Evolutionary conservation across 2,113 vertebrate genomes (phyloP).

Genomic region (Lota lota): DNA sequence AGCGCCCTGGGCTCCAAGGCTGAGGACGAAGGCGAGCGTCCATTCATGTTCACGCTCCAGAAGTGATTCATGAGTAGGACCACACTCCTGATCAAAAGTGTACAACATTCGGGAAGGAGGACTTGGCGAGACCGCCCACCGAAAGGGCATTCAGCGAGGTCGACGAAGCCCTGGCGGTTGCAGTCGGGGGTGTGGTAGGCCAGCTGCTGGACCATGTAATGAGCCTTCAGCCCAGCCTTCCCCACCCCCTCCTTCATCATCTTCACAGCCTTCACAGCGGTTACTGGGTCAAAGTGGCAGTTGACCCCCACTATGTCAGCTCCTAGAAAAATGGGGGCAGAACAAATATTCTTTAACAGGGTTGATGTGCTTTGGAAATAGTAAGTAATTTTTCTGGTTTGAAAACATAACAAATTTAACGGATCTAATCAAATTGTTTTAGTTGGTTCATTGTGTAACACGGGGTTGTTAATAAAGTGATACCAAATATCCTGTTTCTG

Average conservation of each 20-base stretch:
- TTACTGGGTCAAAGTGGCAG: conserved; percentile 94
- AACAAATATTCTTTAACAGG: background rate
- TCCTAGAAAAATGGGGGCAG: conserved; percentile 63
- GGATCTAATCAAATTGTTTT: no score
- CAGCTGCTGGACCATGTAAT: conserved; percentile 91
- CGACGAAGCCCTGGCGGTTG: conserved; percentile 92
- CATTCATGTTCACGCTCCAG: no score
- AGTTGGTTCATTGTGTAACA: no score
- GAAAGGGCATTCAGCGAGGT: conserved; percentile 96
- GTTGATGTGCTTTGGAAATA: no score
- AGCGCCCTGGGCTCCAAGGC: conserved; percentile 89
- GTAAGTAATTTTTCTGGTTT: no score
- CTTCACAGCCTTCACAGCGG: conserved; percentile 80
- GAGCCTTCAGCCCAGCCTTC: conserved; percentile 85
- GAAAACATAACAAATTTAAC: background rate
- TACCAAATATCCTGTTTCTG: no score
- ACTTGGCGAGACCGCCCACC: conserved; percentile 68
- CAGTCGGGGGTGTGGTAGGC: conserved; percentile 95
- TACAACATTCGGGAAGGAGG: no score
- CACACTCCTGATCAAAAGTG: no score
- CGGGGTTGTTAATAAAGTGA: no score
- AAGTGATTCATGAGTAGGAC: no score
- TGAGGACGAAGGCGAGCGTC: conserved; percentile 35
- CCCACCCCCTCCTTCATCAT: conserved; percentile 93
- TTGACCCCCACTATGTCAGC: conserved; percentile 92